A percentile compares a stretch with the other conserved stretches of the same genome.
Conservation (phyloP, 2,888 invertebrate genomes). For the Prosapia bicincta region DNA sequence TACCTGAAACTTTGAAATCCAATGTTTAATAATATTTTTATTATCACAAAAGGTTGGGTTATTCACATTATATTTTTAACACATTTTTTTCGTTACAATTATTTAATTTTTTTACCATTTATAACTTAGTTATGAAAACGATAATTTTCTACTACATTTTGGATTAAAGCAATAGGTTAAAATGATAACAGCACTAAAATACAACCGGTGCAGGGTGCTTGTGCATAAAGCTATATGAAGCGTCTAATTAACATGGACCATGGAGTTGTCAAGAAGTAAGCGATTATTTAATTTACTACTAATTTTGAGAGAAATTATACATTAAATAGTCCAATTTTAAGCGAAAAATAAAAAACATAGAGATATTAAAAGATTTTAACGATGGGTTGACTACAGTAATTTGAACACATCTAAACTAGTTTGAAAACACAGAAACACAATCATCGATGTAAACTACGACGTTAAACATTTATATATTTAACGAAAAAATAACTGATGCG, state of each 20-base stretch:
- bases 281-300: not conserved
- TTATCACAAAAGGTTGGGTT: too few species aligned
- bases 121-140: not conserved
- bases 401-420: not conserved
- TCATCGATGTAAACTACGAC: not conserved
- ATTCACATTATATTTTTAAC: too few species aligned
- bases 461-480: not conserved
- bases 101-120: too few species aligned
- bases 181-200: constrained; percentile 12
- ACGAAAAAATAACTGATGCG: constrained; percentile 15
- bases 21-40: too few species aligned
- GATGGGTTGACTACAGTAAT: not conserved
- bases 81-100: too few species aligned
- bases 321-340: not conserved
- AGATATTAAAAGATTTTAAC: not conserved
- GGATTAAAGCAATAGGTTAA: not conserved
- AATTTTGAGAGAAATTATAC: not conserved
- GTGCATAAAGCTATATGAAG: constrained; percentile 25
- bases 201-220: constrained; percentile 27
- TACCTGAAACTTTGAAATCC: too few species aligned
- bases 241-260: constrained; percentile 24
- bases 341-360: not conserved
- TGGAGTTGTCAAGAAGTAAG: not conserved
- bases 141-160: not conserved
- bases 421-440: not conserved